Base-by-base conservation (phyloP, 2,888 invertebrate genomes). In the Aspidiotus rigidus region DNA sequence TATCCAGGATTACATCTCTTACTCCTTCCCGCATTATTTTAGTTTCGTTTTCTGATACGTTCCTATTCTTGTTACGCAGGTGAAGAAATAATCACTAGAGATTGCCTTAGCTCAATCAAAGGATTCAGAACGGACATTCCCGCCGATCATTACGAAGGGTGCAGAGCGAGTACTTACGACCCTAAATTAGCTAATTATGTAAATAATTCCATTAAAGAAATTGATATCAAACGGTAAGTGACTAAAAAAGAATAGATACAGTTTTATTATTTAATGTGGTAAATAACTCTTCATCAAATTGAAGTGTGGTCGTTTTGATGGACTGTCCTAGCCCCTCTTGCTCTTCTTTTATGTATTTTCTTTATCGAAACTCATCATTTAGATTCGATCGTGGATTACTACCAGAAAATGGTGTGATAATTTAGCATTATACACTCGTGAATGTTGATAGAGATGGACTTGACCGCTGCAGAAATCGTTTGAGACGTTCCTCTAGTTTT, bases 81-180 rank as follows among this genome's bases (percentile, higher is more conserved):
- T 39, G 85, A 88, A 76, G 84, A 85, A 75, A 82, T 89, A 0
- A 88, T 93, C 60, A 93, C 90, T 0, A 82, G 94, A 74, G 89
- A 91, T 74, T 94, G 94, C 77, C 78, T 93, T 57, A 93, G 93
- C 76, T 84, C 87, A 54, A 80, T 93, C 70, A 83, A 84, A 76
- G 86, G 84, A 53, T 84, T 89, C 74, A 82, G 93, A 67, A 89
- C 87, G 6, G 94, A 94, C 75, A 89, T 94, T 74, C 93, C 93
- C 7, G 90, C 93, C 0, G 93, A 94, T 77, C 88, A 87, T 71
- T 94, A 93, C 77, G 93, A 94, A 79, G 94, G 94, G 0, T 94
- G 93, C 75, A 82, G 93, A 69, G 83, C 86, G 9, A 89, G 91
- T 39, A 87, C 90, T 0, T 83, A 83, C 74, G 91, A 93, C 78